These are phyloP conservation scores for Rousettus leschenaultii DNA, from an alignment of 2,113 vertebrate species.

Conservation along the genomic window DNA sequence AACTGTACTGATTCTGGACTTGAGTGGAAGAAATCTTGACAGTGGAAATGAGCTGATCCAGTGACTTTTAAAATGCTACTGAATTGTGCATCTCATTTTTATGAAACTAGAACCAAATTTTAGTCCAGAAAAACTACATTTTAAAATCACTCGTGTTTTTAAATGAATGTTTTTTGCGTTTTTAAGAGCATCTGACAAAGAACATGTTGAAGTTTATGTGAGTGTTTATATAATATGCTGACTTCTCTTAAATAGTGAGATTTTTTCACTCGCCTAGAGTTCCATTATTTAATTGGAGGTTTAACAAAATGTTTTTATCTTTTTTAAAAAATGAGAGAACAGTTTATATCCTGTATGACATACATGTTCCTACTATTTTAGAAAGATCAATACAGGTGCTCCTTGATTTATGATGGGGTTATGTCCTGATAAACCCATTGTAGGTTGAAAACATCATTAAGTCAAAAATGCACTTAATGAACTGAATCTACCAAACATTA, in stretches of 20 bases:
- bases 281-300: background rate
- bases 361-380: background rate
- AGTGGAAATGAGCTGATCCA: background rate
- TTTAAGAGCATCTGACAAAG: conserved; percentile 12
- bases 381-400: background rate
- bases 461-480: no score
- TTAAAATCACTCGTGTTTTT: background rate
- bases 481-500: background rate
- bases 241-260: background rate
- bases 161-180: background rate
- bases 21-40: background rate
- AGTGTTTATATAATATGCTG: background rate
- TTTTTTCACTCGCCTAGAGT: background rate
- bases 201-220: background rate
- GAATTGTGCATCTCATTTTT: background rate
- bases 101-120: background rate
- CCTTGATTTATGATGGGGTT: background rate
- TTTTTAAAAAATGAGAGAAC: background rate
- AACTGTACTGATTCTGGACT: background rate
- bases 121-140: background rate
- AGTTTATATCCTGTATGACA: background rate
- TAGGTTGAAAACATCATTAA: background rate
- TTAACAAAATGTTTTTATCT: background rate
- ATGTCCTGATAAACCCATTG: background rate
- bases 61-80: background rate